Conservation (phyloP, 2,113 vertebrate genomes). For the Hydropotes inermis region DNA sequence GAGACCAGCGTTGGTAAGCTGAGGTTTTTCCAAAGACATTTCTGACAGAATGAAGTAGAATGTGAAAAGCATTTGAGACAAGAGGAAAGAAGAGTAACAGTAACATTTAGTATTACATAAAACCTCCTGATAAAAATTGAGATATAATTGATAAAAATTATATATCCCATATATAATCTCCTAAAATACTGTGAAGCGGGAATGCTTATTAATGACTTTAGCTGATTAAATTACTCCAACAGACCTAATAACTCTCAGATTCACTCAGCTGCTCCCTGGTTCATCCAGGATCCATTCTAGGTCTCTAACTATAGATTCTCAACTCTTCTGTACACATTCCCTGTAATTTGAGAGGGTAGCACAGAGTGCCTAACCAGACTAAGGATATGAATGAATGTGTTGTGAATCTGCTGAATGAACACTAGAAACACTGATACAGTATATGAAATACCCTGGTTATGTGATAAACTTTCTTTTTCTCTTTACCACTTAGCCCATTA, state of each 20-base stretch:
- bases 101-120: not conserved
- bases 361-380: not conserved
- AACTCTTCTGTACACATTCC: not conserved
- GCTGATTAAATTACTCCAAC: not conserved
- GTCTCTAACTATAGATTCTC: not conserved
- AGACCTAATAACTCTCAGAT: not conserved
- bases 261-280: not conserved
- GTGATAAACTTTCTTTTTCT: not conserved
- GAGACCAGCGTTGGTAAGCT: not conserved
- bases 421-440: not conserved
- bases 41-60: not conserved
- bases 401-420: not conserved
- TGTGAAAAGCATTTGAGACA: not conserved
- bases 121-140: not conserved
- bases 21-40: not conserved
- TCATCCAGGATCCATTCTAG: not conserved
- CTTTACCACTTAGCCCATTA: not conserved
- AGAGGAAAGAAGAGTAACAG: not conserved
- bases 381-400: not conserved
- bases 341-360: not conserved
- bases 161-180: not conserved
- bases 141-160: not conserved
- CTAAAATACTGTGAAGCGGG: not conserved
- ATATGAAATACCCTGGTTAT: not conserved
- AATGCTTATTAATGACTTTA: slow-evolving; percentile 4